Conservation (phyloP, 2,797 vertebrate genomes). For the Astyanax mexicanus region DNA sequence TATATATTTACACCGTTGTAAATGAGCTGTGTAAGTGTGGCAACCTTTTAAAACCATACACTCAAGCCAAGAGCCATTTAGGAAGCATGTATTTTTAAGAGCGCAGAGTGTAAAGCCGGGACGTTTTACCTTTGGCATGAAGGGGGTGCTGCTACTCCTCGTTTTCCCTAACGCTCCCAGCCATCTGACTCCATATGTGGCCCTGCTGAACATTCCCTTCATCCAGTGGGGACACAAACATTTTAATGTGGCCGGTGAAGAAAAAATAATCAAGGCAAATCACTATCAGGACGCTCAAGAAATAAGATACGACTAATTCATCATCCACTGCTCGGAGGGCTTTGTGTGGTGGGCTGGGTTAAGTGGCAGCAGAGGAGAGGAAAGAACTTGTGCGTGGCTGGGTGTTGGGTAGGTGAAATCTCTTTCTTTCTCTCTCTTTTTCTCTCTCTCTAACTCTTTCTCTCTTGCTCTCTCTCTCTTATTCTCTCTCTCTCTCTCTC, state of each 20-base stretch:
- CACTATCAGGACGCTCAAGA: constrained; percentile 85
- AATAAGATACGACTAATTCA: constrained; percentile 88
- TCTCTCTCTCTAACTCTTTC: no score
- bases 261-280: constrained; percentile 98
- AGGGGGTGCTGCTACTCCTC: constrained; percentile 93
- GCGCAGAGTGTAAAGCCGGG: constrained; percentile 67
- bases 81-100: constrained; percentile 13
- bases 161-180: constrained; percentile 15
- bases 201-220: constrained; percentile 80
- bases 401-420: background rate
- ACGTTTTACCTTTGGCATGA: constrained; percentile 87
- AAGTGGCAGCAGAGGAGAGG: background rate
- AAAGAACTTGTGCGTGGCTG: background rate
- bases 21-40: background rate
- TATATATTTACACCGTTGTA: no score
- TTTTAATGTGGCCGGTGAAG: constrained; percentile 93
- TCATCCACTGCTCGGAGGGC: constrained; percentile 80
- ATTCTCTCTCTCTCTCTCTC: no score
- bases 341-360: background rate
- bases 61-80: no score
- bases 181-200: background rate
- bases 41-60: background rate
- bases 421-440: no score
- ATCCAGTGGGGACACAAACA: constrained; percentile 86
- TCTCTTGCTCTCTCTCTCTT: no score